A percentile compares a stretch with the other conserved stretches of the same genome.
phyloP scores from a whole-genome alignment of 2,888 invertebrate species.

The Amphipyra tragopoginis region DNA sequence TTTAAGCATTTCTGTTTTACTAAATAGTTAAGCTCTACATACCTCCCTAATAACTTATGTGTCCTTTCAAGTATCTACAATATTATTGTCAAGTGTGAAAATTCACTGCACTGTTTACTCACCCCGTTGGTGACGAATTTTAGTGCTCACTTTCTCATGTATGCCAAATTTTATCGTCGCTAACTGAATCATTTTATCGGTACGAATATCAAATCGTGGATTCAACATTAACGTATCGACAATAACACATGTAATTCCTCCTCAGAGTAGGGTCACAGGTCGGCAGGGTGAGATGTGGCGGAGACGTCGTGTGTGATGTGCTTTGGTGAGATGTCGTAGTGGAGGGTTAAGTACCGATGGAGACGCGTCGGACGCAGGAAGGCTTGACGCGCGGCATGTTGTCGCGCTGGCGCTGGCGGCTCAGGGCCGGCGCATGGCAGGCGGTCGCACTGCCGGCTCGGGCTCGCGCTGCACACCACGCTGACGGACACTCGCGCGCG shows the following conservation, averaged over 20 bases:
- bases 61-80: slow-evolving; percentile 52
- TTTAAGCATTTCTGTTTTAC: slow-evolving; percentile 17
- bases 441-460: slow-evolving; percentile 65
- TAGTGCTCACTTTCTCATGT: slow-evolving; percentile 89
- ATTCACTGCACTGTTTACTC: slow-evolving; percentile 88
- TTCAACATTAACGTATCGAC: slow-evolving; percentile 59
- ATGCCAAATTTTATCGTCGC: slow-evolving; percentile 92
- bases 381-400: slow-evolving; percentile 89
- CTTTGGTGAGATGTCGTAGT: slow-evolving; percentile 72
- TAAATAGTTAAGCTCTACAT: slow-evolving; percentile 46
- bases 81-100: slow-evolving; percentile 55
- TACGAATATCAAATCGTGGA: slow-evolving; percentile 61
- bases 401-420: slow-evolving; percentile 73
- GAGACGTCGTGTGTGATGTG: slow-evolving; percentile 66
- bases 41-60: slow-evolving; percentile 59
- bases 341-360: slow-evolving; percentile 86
- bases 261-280: slow-evolving; percentile 69
- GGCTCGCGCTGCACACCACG: slow-evolving; percentile 58
- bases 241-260: slow-evolving; percentile 66
- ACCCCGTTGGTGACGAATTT: slow-evolving; percentile 84
- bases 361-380: slow-evolving; percentile 89
- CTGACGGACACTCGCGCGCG: slow-evolving; percentile 73
- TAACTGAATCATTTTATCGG: slow-evolving; percentile 90
- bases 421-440: slow-evolving; percentile 86
- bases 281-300: slow-evolving; percentile 56